These are phyloP conservation scores for Lutra lutra DNA, from an alignment of 2,797 vertebrate genomes.

Conservation along the genomic window DNA sequence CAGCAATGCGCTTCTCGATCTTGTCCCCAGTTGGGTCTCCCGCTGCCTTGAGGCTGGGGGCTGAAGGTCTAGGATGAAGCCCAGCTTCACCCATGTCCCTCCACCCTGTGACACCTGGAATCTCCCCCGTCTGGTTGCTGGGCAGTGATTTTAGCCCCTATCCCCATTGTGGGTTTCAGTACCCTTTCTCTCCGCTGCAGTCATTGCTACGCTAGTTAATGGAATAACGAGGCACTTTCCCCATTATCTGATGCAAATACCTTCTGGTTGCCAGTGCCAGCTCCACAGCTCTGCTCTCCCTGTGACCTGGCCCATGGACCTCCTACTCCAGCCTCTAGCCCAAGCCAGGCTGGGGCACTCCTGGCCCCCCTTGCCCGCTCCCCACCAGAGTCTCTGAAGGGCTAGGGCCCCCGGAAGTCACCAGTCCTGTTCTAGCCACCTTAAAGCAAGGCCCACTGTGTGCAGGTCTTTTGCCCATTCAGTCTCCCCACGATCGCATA, in stretches of 20 bases:
- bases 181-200: not conserved
- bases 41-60: not conserved
- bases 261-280: slow-evolving; percentile 12
- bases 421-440: not conserved
- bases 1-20: not conserved
- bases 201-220: slow-evolving; percentile 21
- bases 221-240: slow-evolving; percentile 62
- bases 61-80: not conserved
- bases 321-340: not conserved
- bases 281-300: not conserved
- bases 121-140: not conserved
- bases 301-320: not conserved
- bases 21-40: not conserved
- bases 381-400: no score
- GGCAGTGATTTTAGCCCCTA: not conserved
- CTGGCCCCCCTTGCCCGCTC: fast-evolving
- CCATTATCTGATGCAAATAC: slow-evolving; percentile 60
- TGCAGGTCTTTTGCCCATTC: not conserved
- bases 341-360: not conserved
- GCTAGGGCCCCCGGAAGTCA: not conserved
- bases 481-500: not conserved
- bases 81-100: not conserved
- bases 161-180: not conserved
- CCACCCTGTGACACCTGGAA: not conserved
- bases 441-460: not conserved